Evolutionary conservation across 2,797 vertebrate genomes (phyloP).

Genomic region (Saxicola maurus): DNA sequence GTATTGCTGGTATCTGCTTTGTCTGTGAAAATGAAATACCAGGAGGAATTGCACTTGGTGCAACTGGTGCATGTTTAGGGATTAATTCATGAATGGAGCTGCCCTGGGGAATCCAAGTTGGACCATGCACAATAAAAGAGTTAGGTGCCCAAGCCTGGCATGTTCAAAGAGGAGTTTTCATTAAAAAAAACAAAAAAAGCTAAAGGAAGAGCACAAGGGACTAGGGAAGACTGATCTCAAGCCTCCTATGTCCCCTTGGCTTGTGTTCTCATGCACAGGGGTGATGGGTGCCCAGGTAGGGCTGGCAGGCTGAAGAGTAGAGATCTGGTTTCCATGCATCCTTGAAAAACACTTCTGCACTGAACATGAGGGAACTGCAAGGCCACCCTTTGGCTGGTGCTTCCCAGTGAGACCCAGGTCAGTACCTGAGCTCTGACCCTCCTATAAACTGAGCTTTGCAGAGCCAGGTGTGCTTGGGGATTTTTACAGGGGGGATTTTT

Average conservation of each 20-base stretch:
- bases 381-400: not conserved
- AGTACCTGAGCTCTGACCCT: not conserved
- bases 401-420: not conserved
- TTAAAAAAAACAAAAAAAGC: not conserved
- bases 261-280: fast-evolving
- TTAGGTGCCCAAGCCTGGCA: not conserved
- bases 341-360: not conserved
- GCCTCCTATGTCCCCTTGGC: not conserved
- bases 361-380: not conserved
- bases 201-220: not conserved
- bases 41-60: not conserved
- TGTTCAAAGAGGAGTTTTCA: not conserved
- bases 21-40: conserved; percentile 18
- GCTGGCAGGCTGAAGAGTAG: not conserved
- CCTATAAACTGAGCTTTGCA: not conserved
- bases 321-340: not conserved
- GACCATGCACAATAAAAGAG: not conserved
- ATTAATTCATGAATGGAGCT: not conserved
- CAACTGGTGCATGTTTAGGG: not conserved
- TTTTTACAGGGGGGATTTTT: not conserved
- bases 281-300: not conserved
- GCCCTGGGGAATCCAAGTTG: not conserved
- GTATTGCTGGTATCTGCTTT: not conserved
- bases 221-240: not conserved
- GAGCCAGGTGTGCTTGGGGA: not conserved